Percentiles rank a stretch among this genome's conserved stretches.
phyloP scores from a whole-genome alignment of 2,888 invertebrate species.

The Aquatica leii region DNA sequence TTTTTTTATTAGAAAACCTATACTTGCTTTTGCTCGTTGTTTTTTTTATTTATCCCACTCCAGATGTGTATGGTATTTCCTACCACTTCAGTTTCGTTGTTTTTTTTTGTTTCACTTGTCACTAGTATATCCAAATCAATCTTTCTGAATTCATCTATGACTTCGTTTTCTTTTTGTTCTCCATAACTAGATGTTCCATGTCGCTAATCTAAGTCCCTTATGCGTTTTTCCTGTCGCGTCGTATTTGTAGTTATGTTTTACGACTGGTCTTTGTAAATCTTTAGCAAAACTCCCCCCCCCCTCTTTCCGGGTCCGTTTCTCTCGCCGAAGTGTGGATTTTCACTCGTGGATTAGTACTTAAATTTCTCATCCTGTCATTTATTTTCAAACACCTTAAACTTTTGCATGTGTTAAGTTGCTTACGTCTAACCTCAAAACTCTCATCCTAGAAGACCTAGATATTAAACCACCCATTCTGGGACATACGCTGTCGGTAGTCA shows the following conservation, averaged over 20 bases:
- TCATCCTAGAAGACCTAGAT: background rate
- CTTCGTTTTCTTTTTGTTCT: background rate
- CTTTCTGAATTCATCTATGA: background rate
- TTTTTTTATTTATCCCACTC: no score
- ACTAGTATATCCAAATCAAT: no score
- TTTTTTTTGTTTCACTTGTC: no score
- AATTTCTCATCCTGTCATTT: background rate
- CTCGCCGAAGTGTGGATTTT: background rate
- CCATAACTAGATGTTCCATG: background rate
- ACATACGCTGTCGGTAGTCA: background rate
- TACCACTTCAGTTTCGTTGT: no score
- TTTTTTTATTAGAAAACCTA: no score
- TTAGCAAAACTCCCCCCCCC: background rate
- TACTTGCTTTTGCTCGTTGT: no score
- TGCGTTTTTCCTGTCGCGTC: no score
- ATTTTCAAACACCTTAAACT: background rate
- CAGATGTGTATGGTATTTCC: no score
- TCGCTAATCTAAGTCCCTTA: background rate
- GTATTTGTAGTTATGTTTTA: background rate
- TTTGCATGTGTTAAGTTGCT: background rate
- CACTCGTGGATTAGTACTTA: background rate
- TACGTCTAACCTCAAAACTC: background rate
- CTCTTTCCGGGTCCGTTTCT: background rate
- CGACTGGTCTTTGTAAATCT: background rate
- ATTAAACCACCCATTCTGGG: background rate